Evolutionary conservation across 2,797 vertebrate genomes (phyloP).

Genomic region (Brachyalestes nurse): DNA sequence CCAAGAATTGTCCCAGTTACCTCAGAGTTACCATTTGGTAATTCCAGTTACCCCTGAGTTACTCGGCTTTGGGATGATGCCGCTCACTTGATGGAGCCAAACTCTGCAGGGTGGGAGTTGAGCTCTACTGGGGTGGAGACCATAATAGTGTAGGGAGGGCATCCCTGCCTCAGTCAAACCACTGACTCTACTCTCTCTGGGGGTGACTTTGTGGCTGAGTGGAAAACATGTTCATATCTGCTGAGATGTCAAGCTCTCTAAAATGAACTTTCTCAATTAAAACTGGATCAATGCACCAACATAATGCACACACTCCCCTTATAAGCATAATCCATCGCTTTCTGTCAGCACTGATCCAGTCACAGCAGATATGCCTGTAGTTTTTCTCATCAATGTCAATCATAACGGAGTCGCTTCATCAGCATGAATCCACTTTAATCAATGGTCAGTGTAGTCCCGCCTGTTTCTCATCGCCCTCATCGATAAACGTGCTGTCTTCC

Average conservation of each 20-base stretch:
- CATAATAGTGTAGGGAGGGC: background rate
- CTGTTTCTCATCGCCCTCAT: background rate
- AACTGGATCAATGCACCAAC: slow-evolving; percentile 53
- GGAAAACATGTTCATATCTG: slow-evolving; percentile 42
- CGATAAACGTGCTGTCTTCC: background rate
- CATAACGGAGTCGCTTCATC: slow-evolving; percentile 12
- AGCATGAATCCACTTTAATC: background rate
- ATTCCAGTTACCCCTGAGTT: background rate
- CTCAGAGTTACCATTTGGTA: background rate
- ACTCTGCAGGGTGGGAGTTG: too few species aligned
- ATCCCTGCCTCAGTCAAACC: background rate
- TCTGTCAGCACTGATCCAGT: slow-evolving; percentile 20
- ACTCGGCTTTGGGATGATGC: background rate
- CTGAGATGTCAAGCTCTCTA: slow-evolving; percentile 50
- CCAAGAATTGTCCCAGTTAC: background rate
- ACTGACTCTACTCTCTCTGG: background rate
- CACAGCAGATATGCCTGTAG: slow-evolving; percentile 14
- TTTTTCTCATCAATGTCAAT: slow-evolving; percentile 47
- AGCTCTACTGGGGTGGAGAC: too few species aligned
- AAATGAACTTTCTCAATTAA: slow-evolving; percentile 63
- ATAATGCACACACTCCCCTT: slow-evolving; percentile 50
- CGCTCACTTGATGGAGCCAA: too few species aligned
- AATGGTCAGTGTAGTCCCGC: background rate
- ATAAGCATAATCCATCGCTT: slow-evolving; percentile 53
- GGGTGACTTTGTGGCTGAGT: slow-evolving; percentile 42